Evolutionary conservation across 2,797 vertebrate genomes (phyloP).

Genomic region (Enteromius unitaeniatus): DNA sequence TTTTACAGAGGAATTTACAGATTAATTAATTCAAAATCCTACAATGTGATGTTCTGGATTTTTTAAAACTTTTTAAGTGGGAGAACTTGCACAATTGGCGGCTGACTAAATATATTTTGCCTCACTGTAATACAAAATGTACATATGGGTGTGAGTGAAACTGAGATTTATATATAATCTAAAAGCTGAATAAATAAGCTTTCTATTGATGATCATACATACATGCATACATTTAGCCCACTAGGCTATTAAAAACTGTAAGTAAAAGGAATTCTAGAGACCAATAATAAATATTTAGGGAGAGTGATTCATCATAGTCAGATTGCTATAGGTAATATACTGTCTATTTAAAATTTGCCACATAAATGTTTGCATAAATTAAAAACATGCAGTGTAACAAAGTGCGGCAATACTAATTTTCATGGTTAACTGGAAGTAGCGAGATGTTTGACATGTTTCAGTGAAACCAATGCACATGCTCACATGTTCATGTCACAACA

Average conservation of each 20-base stretch:
- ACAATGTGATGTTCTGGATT: too few relatives aligned
- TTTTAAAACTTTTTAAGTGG: too few relatives aligned
- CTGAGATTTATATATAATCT: too few relatives aligned
- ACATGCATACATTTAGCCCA: background rate
- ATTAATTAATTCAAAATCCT: too few relatives aligned
- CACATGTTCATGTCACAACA: background rate
- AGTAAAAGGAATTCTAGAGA: background rate
- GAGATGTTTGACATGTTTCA: slow-evolving; percentile 1
- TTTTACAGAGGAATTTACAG: too few relatives aligned
- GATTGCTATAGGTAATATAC: too few relatives aligned
- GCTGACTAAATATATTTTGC: too few relatives aligned
- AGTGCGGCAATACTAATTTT: background rate
- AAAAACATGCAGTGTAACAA: background rate
- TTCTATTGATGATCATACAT: too few relatives aligned
- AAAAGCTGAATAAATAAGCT: too few relatives aligned
- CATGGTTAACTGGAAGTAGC: background rate
- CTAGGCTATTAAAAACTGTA: background rate
- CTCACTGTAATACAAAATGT: too few relatives aligned
- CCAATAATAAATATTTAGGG: background rate
- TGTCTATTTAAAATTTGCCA: background rate
- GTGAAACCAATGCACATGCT: background rate
- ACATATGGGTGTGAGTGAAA: too few relatives aligned
- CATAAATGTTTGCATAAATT: background rate
- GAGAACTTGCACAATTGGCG: too few relatives aligned
- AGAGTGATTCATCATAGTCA: background rate